Base-by-base conservation (phyloP, 1,140 invertebrate genomes). In the Paramacrobiotus metropolitanus region DNA sequence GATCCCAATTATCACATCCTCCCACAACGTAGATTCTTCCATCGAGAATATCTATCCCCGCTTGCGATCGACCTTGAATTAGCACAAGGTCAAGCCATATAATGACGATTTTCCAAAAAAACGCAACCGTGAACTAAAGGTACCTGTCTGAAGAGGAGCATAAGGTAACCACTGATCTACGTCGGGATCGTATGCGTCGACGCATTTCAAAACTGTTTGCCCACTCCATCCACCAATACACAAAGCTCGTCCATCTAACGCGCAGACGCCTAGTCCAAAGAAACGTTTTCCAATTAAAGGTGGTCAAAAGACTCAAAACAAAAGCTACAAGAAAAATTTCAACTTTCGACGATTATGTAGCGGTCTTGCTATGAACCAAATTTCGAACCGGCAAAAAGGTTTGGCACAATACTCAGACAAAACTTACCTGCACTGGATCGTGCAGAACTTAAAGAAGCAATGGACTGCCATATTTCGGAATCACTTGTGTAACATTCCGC, bases 151-250 rank as follows among this genome's bases (percentile, higher is more conserved):
- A 28, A 55, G 48, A 55, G 9, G 9, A 28, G 9, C 4, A 24
- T 55, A 55, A 60, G 48, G 9, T 15, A 55, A 24, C 86, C 86
- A 89, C 21, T 69, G 68, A 62, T 79, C 75, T 1, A 71, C 76
- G 0, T 72, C 69, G 1, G 82, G 80, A 68, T 81, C 75, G 68
- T 80, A 86, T 4, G 82, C 76, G 70, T 87, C 82, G 73, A 85
- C 86, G 64, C 82, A 79, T 64, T 80, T 80, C 30, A 86, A 79
- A 31, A 81, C 83, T 62, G 75, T 72, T 68, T 86, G 82, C 30
- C 83, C 85, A 66, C 81, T 82, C 79, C 82, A 84, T 30, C 86
- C 86, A 31, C 87, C 86, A 62, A 87, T 77, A 68, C 83, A 83
- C 73, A 83, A 87, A 60, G 87, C 75, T 63, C 79, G 76, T n/a